Conservation (phyloP, 2,113 vertebrate species). For the Anhinga anhinga region DNA sequence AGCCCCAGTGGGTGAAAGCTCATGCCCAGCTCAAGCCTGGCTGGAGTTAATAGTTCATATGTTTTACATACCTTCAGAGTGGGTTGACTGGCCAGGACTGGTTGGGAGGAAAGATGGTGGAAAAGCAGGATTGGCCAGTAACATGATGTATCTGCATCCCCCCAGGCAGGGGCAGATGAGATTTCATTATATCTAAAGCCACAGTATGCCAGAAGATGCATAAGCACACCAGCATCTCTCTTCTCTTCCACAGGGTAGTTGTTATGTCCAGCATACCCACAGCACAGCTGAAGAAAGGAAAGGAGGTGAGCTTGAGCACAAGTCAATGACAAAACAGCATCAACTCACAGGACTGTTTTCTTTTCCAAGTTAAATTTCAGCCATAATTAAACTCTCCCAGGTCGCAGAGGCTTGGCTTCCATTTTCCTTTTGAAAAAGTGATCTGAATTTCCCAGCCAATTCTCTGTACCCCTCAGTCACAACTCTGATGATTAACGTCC, state of each 20-base stretch:
- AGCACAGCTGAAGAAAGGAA: not conserved
- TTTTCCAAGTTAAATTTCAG: slow-evolving; percentile 52
- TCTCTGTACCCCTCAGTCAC: slow-evolving; percentile 30
- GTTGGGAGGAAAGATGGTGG: not conserved
- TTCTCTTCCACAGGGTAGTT: not conserved
- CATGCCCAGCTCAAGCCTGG: not conserved
- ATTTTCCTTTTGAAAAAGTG: slow-evolving; percentile 43
- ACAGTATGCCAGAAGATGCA: not conserved
- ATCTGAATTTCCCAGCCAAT: slow-evolving; percentile 37
- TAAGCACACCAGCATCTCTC: not conserved
- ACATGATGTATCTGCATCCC: not conserved
- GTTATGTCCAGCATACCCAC: not conserved
- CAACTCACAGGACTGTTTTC: not conserved
- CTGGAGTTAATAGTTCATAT: not conserved
- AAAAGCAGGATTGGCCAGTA: not conserved
- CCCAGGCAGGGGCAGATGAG: not conserved
- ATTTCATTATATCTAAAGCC: not conserved
- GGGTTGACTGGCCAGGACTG: not conserved
- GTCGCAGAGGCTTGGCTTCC: not conserved
- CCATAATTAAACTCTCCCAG: slow-evolving; percentile 20
- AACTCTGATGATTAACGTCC: slow-evolving; percentile 21
- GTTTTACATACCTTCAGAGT: not conserved
- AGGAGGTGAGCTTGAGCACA: not conserved
- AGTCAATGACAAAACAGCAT: not conserved
- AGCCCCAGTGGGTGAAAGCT: rapidly evolving